Percentiles rank a stretch among this genome's conserved stretches.
These are phyloP conservation scores for Eupithecia subumbrata DNA, from an alignment of 2,888 invertebrate genomes.

Conservation along the genomic window DNA sequence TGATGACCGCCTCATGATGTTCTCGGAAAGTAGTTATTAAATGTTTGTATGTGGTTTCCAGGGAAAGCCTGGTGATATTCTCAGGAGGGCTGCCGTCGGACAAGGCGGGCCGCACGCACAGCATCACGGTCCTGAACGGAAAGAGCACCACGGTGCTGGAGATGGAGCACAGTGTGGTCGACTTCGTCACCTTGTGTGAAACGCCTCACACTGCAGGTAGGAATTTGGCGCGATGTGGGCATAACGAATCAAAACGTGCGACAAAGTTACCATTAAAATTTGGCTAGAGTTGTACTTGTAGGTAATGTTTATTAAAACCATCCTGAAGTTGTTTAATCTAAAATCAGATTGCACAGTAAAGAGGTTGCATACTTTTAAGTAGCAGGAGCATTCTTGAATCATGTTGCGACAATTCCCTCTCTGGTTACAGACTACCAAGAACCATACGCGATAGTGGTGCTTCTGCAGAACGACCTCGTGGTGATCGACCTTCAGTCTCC, in stretches of 20 bases:
- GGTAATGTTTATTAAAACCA: not conserved
- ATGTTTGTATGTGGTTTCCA: slow-evolving; percentile 67
- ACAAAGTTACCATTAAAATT: not conserved
- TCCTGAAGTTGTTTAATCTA: not conserved
- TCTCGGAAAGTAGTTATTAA: too few relatives aligned
- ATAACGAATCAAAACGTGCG: too few relatives aligned
- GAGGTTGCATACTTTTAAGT: not conserved
- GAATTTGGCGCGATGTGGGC: too few relatives aligned
- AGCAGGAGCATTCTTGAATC: not conserved
- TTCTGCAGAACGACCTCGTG: slow-evolving; percentile 98
- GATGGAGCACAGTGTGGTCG: slow-evolving; percentile 99
- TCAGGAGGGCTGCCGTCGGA: slow-evolving; percentile 97
- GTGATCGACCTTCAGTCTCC: slow-evolving; percentile 97
- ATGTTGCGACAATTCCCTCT: too few relatives aligned
- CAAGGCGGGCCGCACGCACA: slow-evolving; percentile 94
- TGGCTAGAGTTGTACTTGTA: not conserved
- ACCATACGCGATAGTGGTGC: slow-evolving; percentile 98
- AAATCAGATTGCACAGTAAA: not conserved
- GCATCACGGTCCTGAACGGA: slow-evolving; percentile 97
- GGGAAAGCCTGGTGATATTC: slow-evolving; percentile 98
- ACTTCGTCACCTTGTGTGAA: slow-evolving; percentile 98
- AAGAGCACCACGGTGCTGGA: slow-evolving; percentile 98
- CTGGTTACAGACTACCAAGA: slow-evolving; percentile 94
- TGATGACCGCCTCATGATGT: too few relatives aligned
- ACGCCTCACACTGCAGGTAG: slow-evolving; percentile 96